A percentile compares a stretch with the other conserved stretches of the same genome.
These are phyloP conservation scores for Montipora capitata DNA, from an alignment of 92 coral and sea anemone species.

Conservation along the genomic window DNA sequence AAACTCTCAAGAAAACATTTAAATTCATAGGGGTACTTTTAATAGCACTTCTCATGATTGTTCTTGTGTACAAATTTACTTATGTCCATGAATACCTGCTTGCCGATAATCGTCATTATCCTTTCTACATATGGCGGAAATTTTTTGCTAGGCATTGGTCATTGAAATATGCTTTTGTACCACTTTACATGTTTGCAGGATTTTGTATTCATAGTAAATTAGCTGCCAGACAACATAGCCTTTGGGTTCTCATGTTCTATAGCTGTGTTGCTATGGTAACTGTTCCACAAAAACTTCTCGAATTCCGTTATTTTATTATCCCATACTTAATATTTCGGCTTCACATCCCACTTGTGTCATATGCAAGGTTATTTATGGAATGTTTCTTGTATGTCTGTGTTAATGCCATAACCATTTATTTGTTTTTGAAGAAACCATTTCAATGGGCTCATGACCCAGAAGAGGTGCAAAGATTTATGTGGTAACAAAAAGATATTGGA, in stretches of 20 bases:
- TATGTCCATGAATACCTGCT: slow-evolving; percentile 89
- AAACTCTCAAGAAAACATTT: slow-evolving; percentile 52
- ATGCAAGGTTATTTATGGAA: slow-evolving; percentile 74
- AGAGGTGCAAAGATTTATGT: slow-evolving; percentile 93
- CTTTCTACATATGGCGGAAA: slow-evolving; percentile 97
- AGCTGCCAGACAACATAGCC: slow-evolving; percentile 57
- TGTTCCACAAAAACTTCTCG: slow-evolving; percentile 91
- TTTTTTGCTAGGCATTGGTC: slow-evolving; percentile 89
- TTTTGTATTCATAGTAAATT: slow-evolving; percentile 69
- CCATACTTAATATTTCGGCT: slow-evolving; percentile 90
- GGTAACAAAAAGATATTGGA: slow-evolving; percentile 53
- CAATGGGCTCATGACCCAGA: slow-evolving; percentile 87
- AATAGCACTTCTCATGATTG: slow-evolving; percentile 30
- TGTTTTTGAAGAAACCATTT: slow-evolving; percentile 92
- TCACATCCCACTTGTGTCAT: slow-evolving; percentile 78
- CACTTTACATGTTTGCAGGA: slow-evolving; percentile 80
- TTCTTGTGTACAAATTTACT: slow-evolving; percentile 79
- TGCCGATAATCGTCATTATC: slow-evolving; percentile 98
- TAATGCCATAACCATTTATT: slow-evolving; percentile 78
- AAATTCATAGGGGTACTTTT: slow-evolving; percentile 40
- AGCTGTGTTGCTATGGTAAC: slow-evolving; percentile 80
- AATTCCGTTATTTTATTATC: slow-evolving; percentile 93
- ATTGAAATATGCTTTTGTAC: slow-evolving; percentile 75
- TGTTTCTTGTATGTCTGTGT: slow-evolving; percentile 73
- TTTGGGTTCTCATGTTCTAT: slow-evolving; percentile 88